Conservation (phyloP, 2,888 invertebrate species). For the Ecliptopera silaceata region DNA sequence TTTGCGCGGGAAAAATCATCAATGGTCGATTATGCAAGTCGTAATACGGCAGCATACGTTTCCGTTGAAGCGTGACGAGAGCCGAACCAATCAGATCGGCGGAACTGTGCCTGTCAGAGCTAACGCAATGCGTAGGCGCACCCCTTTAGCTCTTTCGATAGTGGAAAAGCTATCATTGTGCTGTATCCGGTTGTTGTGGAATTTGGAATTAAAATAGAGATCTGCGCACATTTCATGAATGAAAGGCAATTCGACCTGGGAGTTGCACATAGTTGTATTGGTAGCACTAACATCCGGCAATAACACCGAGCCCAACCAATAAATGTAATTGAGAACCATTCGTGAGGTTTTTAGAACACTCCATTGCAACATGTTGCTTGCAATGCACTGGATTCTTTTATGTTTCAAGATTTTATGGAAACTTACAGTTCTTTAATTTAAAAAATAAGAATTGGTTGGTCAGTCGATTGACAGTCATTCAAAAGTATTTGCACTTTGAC, state of each 20-base stretch:
- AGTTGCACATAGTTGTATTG: slow-evolving; percentile 28
- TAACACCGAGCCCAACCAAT: slow-evolving; percentile 30
- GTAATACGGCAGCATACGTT: slow-evolving; percentile 53
- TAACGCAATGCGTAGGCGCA: slow-evolving; percentile 74
- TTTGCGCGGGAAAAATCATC: slow-evolving; percentile 63
- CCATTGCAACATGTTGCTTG: neutral
- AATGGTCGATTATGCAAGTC: slow-evolving; percentile 68
- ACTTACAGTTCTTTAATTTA: too few relatives aligned
- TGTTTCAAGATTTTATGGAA: too few relatives aligned
- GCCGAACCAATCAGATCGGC: slow-evolving; percentile 66
- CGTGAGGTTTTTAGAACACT: slow-evolving; percentile 14
- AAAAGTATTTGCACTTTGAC: too few relatives aligned
- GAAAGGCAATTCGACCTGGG: slow-evolving; percentile 29
- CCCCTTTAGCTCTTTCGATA: slow-evolving; percentile 55
- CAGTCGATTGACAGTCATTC: too few relatives aligned
- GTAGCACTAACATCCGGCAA: slow-evolving; percentile 25
- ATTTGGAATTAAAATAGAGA: slow-evolving; percentile 40
- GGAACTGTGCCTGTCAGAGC: slow-evolving; percentile 73
- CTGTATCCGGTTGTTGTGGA: slow-evolving; percentile 51
- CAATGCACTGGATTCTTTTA: too few relatives aligned
- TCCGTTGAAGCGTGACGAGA: slow-evolving; percentile 65
- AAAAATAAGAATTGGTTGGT: too few relatives aligned
- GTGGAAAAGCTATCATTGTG: slow-evolving; percentile 61
- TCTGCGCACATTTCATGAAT: slow-evolving; percentile 32
- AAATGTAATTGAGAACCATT: slow-evolving; percentile 24